phyloP scores from a whole-genome alignment of 2,888 invertebrate genomes.

The Drepana falcataria region DNA sequence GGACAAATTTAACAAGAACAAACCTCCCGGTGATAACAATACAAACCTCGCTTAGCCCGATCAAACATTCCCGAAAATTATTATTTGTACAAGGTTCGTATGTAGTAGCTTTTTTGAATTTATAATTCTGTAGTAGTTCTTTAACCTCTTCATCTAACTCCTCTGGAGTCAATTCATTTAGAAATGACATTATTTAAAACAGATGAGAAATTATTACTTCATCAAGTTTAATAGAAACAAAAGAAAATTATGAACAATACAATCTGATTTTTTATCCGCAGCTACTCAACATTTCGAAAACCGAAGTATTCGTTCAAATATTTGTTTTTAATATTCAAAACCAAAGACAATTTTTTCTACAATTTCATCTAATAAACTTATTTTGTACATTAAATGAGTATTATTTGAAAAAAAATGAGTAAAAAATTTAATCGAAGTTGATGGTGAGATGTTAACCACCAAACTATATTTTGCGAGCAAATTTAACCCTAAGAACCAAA shows the following conservation, averaged over 20 bases:
- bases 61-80: conserved; percentile 63
- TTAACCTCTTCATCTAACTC: conserved; percentile 65
- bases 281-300: no score
- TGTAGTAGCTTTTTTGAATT: conserved; percentile 54
- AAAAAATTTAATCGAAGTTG: no score
- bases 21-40: not conserved
- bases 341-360: no score
- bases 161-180: conserved; percentile 29
- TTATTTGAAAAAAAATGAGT: no score
- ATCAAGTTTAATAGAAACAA: not conserved
- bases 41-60: conserved; percentile 60
- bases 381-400: no score
- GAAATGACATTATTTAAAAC: conserved; percentile 16
- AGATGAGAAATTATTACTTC: not conserved
- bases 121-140: conserved; percentile 64
- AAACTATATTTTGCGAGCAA: no score
- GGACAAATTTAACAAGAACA: not conserved
- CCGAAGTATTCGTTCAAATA: no score
- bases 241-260: not conserved
- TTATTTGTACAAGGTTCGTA: conserved; percentile 63
- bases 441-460: no score
- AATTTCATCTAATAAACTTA: no score
- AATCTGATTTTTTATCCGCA: no score
- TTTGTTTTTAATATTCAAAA: no score
- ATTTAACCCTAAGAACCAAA: no score